These are phyloP conservation scores for Branchipolynoe longqiensis DNA, from an alignment of 2,888 invertebrate genomes.

Conservation along the genomic window DNA sequence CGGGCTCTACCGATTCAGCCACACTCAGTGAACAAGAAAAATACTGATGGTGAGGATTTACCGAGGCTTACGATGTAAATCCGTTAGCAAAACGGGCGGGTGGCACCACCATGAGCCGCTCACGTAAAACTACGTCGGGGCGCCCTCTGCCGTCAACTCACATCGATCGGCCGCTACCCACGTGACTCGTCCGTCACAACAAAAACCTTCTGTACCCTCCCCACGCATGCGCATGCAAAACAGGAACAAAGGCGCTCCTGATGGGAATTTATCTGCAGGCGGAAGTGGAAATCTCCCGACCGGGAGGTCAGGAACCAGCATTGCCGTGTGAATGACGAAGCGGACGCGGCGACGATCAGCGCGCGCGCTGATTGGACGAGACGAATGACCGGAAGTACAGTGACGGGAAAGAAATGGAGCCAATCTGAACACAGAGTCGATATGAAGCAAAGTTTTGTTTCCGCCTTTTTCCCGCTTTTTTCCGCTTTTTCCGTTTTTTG, in stretches of 20 bases:
- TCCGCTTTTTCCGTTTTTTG: not conserved
- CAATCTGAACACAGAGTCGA: slow-evolving; percentile 8
- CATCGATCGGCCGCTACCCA: too few species aligned
- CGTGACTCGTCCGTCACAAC: too few species aligned
- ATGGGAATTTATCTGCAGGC: not conserved
- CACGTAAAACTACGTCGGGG: too few species aligned
- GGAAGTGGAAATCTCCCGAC: not conserved
- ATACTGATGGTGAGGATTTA: too few species aligned
- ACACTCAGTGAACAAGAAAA: too few species aligned
- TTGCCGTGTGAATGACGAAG: slow-evolving; percentile 3
- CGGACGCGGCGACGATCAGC: not conserved
- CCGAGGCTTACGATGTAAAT: too few species aligned
- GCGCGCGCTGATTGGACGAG: slow-evolving; percentile 35
- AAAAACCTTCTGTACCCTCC: not conserved
- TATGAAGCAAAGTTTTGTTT: not conserved
- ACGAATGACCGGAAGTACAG: slow-evolving; percentile 20
- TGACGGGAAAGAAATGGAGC: slow-evolving; percentile 43
- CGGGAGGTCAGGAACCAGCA: not conserved
- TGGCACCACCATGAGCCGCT: too few species aligned
- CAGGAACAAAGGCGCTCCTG: slow-evolving; percentile 5
- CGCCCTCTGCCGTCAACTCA: too few species aligned
- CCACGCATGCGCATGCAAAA: not conserved
- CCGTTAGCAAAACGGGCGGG: too few species aligned
- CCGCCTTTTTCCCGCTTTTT: too few species aligned
- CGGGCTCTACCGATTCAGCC: too few species aligned